Percentiles rank a stretch among this genome's conserved stretches.
phyloP scores from a whole-genome alignment of 2,888 invertebrate genomes.

The Athalia cordata region DNA sequence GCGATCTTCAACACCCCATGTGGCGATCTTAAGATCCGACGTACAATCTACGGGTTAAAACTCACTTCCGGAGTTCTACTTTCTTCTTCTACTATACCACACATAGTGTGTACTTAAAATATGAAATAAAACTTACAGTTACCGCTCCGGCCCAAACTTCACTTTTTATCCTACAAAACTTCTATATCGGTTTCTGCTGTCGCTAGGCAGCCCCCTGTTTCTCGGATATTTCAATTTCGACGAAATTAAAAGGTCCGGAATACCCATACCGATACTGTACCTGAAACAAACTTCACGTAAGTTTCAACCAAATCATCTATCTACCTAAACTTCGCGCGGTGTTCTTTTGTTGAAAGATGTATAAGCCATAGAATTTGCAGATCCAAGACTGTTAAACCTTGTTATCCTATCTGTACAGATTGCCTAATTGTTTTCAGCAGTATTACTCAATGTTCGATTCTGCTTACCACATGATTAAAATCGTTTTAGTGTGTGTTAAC shows the following conservation, averaged over 20 bases:
- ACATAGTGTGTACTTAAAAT: conserved; percentile 3
- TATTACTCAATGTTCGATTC: not conserved
- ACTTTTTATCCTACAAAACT: conserved; percentile 6
- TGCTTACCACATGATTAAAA: conserved; percentile 3
- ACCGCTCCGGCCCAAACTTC: not conserved
- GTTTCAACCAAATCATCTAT: conserved; percentile 15
- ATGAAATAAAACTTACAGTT: conserved; percentile 21
- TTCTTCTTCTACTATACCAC: not conserved
- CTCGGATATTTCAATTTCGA: conserved; percentile 10
- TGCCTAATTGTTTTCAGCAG: not conserved
- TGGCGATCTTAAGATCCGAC: not conserved
- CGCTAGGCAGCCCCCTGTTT: not conserved
- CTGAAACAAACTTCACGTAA: conserved; percentile 3
- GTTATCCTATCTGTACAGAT: conserved; percentile 8
- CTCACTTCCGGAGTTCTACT: not conserved
- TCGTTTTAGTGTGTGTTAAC: not conserved
- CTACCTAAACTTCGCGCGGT: not conserved
- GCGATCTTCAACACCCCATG: not conserved
- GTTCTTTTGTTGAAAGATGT: conserved; percentile 16
- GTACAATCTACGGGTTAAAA: conserved; percentile 2
- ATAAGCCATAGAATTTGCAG: not conserved
- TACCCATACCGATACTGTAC: not conserved
- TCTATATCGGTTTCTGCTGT: not conserved
- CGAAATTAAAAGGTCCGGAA: conserved; percentile 24
- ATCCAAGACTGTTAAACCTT: conserved; percentile 23